Conservation (phyloP, 2,113 vertebrate genomes). For the Phalacrocorax aristotelis region DNA sequence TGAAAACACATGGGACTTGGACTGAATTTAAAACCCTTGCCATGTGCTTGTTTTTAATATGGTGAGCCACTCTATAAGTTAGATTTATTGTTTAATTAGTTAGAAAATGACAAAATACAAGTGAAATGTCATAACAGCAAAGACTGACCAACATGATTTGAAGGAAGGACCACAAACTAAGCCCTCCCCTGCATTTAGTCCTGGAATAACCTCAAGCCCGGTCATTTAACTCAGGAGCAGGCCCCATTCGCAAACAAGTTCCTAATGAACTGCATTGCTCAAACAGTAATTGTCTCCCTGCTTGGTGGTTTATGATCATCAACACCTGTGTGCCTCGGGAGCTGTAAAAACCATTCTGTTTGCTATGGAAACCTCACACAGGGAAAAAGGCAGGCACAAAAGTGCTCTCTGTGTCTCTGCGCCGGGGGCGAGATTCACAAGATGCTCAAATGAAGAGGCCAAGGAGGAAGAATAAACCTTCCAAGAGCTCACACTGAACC, state of each 20-base stretch:
- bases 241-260: not conserved
- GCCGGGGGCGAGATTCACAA: not conserved
- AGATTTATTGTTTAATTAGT: conserved; percentile 63
- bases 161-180: not conserved
- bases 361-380: not conserved
- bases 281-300: not conserved
- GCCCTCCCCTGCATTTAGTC: not conserved
- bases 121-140: not conserved
- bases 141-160: not conserved
- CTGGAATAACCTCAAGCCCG: not conserved
- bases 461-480: not conserved
- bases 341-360: not conserved
- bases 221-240: not conserved
- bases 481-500: not conserved
- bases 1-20: not conserved
- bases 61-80: not conserved
- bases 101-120: conserved; percentile 29
- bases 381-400: not conserved
- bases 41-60: not conserved
- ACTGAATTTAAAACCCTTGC: not conserved
- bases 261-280: not conserved
- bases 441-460: not conserved
- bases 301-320: not conserved
- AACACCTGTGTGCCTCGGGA: not conserved
- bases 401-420: not conserved